These are phyloP conservation scores for Axis porcinus DNA, from an alignment of 2,113 vertebrate genomes.

Conservation along the genomic window DNA sequence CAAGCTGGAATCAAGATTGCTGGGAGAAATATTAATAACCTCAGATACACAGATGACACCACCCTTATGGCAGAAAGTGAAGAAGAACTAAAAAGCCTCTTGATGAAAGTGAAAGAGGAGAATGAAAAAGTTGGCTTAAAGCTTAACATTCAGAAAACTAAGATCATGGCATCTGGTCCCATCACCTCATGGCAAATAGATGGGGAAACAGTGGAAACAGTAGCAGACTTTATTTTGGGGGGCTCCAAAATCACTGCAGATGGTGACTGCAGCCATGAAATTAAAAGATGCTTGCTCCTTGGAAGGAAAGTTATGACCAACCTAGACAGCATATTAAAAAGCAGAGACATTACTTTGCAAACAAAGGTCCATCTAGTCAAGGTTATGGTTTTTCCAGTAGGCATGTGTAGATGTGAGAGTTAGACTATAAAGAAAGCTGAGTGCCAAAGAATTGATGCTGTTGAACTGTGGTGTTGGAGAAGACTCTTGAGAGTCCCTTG, in stretches of 20 bases:
- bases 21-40: fast-evolving
- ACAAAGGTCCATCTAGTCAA: neutral
- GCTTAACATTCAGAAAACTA: neutral
- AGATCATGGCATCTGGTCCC: neutral
- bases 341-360: neutral
- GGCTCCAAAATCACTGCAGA: neutral
- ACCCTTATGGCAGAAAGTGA: neutral
- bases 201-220: neutral
- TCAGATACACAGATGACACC: neutral
- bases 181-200: neutral
- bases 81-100: neutral
- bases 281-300: neutral
- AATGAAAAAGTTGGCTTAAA: neutral
- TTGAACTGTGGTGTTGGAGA: neutral
- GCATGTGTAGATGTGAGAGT: neutral
- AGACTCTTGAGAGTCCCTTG: neutral
- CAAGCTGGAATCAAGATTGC: neutral
- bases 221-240: neutral
- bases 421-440: neutral
- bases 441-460: fast-evolving
- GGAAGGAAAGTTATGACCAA: neutral
- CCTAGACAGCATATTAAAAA: neutral
- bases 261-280: neutral
- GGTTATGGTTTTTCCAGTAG: neutral
- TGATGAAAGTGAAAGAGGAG: neutral